Evolutionary conservation across 1,140 invertebrate genomes (phyloP).

Genomic region (Muscidifurax raptorellus): DNA sequence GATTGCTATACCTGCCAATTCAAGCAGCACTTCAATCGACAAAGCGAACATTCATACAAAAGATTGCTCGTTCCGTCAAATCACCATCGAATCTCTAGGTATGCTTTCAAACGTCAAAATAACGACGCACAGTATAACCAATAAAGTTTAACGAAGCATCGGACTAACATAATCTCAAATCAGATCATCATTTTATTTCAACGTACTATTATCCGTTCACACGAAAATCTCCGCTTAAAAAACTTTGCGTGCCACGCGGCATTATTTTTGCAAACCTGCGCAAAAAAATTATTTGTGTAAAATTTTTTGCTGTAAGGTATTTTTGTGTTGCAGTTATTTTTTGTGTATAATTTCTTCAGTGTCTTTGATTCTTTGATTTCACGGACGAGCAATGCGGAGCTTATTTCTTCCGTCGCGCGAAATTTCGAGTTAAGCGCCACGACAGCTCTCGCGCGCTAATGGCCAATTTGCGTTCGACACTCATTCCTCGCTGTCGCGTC

Average conservation of each 20-base stretch:
- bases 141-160: not conserved
- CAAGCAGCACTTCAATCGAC: too few species aligned
- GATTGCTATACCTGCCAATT: too few species aligned
- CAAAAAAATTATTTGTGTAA: too few species aligned
- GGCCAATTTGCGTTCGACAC: not conserved
- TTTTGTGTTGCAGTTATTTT: too few species aligned
- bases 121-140: not conserved
- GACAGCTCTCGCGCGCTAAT: not conserved
- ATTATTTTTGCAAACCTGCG: too few species aligned
- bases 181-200: not conserved
- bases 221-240: not conserved
- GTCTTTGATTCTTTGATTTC: constrained; percentile 34
- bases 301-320: too few species aligned
- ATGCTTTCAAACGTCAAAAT: not conserved
- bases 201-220: not conserved
- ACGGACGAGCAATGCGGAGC: constrained; percentile 20
- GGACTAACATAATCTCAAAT: not conserved
- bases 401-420: constrained; percentile 14
- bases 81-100: too few species aligned
- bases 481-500: not conserved
- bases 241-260: not conserved
- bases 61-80: too few species aligned
- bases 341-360: too few species aligned
- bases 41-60: too few species aligned
- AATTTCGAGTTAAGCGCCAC: constrained; percentile 15